Percentiles rank a stretch among this genome's conserved stretches.
Evolutionary conservation across 2,113 vertebrate species (phyloP).

Genomic region (Oreochromis spilurus): DNA sequence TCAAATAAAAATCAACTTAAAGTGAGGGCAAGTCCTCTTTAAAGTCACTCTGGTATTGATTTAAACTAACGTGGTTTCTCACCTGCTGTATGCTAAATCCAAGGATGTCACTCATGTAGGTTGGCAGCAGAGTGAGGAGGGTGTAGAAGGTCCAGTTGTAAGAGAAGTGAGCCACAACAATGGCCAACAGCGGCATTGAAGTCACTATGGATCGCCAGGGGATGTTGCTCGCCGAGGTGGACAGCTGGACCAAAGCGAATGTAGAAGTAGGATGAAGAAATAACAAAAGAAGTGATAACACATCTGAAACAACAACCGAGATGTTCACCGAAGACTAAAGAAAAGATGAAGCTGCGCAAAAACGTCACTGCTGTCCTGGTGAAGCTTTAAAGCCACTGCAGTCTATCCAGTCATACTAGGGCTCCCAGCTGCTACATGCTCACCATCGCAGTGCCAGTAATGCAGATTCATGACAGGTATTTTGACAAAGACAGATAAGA

Average conservation of each 20-base stretch:
- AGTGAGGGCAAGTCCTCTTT: not conserved
- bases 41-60: not conserved
- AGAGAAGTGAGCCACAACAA: slow-evolving; percentile 94
- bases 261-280: not conserved
- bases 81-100: slow-evolving; percentile 94
- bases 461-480: not conserved
- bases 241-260: slow-evolving; percentile 59
- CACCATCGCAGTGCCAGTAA: not conserved
- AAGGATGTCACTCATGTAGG: slow-evolving; percentile 92
- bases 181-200: slow-evolving; percentile 86
- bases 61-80: not conserved
- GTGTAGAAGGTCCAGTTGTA: slow-evolving; percentile 99
- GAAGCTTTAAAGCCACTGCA: not conserved
- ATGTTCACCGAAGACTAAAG: rapidly evolving
- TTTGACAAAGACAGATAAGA: not conserved
- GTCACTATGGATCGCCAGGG: slow-evolving; percentile 85
- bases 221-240: slow-evolving; percentile 72
- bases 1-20: rapidly evolving
- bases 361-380: not conserved
- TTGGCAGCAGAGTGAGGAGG: slow-evolving; percentile 90
- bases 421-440: not conserved
- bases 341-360: not conserved
- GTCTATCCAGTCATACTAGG: not conserved
- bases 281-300: not conserved
- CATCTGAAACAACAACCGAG: not conserved